Evolutionary conservation across 2,888 invertebrate species (phyloP), one percentile per base, ranked within the genome.

Genomic region (Sipha maydis): DNA sequence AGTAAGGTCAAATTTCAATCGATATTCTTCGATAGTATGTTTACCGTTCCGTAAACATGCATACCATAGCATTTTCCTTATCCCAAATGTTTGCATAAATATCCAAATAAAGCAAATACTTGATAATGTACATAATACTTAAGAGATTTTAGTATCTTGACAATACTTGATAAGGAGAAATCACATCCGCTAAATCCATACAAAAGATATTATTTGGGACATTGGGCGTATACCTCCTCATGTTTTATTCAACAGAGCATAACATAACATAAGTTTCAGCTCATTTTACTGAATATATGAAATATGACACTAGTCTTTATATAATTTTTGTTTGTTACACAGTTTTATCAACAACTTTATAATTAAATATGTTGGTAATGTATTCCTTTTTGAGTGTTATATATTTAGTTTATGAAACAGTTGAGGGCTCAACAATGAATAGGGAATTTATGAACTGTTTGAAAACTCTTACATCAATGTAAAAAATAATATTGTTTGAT

Each of bases 21-120:
- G 61, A 76, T 84, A 76, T 84, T 84, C 75, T 84, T 84, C 56
- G 41, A 84, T 28, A 76, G 61, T 61, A 83, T 83, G 82, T 71
- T 71, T 48, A 83, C 71, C 48, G 69, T 83, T 71, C 80, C 38
- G 80, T 69, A 73, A 83, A 73, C 75, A 41, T 14, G 77, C 85
- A 17, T 54, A 31, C 31, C 34, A 61, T 48, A 21, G 41, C 56
- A 34, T 67, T 34, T 85, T 76, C 19, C 28, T 77, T 41, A 25
- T 76, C 31, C 76, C 61, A 9, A 77, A 48, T 75, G 21, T 28
- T 9, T 11, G 25, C 21, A 67, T 31, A 77, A 67, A 41, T 76
- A 41, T 85, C 38, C 41, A 41, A 76, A 76, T 61, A 76, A 31
- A 67, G 76, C 25, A 76, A 56, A 67, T 21, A 73, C 73, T 73